Evolutionary conservation across 2,888 invertebrate species (phyloP).

Genomic region (Incurvaria masculella): DNA sequence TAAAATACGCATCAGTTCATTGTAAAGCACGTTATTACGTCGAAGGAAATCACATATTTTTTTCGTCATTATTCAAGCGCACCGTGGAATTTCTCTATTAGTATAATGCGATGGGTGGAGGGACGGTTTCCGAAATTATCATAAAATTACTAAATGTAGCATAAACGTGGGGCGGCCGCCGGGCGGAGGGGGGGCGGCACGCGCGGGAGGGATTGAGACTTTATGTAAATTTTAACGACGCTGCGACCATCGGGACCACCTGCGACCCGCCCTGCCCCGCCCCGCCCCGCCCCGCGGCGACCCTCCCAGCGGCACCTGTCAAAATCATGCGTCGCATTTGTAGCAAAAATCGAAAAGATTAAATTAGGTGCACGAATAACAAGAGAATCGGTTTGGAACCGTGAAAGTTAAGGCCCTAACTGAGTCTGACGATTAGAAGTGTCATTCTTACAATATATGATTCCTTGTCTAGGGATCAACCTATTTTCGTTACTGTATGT

Average conservation of each 20-base stretch:
- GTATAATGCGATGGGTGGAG: slow-evolving; percentile 57
- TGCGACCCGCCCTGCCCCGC: slow-evolving; percentile 38
- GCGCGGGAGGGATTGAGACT: slow-evolving; percentile 54
- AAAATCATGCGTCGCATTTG: slow-evolving; percentile 57
- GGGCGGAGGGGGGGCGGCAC: slow-evolving; percentile 21
- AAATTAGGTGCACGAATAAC: slow-evolving; percentile 45
- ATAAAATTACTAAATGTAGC: slow-evolving; percentile 60
- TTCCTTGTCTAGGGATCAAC: too few species aligned
- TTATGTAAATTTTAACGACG: slow-evolving; percentile 59
- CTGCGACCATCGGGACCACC: slow-evolving; percentile 55
- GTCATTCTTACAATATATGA: too few species aligned
- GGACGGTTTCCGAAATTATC: slow-evolving; percentile 56
- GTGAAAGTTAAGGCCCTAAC: too few species aligned
- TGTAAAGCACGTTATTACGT: slow-evolving; percentile 51
- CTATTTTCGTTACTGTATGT: too few species aligned
- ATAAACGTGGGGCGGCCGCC: slow-evolving; percentile 52
- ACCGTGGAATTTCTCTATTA: slow-evolving; percentile 48
- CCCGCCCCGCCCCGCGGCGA: slow-evolving; percentile 5
- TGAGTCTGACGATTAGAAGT: too few species aligned
- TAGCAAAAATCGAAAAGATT: slow-evolving; percentile 54
- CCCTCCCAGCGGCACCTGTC: slow-evolving; percentile 43
- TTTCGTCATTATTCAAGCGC: slow-evolving; percentile 32
- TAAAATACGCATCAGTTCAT: too few species aligned
- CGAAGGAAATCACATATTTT: slow-evolving; percentile 39
- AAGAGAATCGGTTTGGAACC: too few species aligned